Conservation (phyloP, 2,888 invertebrate species). For the Dynastes maya region DNA sequence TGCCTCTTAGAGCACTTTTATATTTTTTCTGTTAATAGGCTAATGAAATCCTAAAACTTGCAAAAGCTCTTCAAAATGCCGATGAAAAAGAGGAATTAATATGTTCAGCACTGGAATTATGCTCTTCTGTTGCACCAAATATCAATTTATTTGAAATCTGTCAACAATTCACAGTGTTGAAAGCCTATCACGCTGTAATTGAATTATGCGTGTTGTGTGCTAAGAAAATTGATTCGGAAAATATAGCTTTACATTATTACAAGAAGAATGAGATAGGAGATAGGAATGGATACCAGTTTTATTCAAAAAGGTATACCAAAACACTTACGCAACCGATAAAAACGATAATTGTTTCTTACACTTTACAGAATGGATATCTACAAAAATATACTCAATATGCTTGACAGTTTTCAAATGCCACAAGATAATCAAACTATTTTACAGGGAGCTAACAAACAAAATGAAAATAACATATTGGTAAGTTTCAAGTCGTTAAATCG, state of each 20-base stretch:
- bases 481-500: neutral
- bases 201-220: constrained; percentile 91
- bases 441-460: constrained; percentile 48
- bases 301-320: constrained; percentile 54
- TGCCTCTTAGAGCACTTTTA: too few relatives aligned
- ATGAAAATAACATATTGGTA: constrained; percentile 46
- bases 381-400: constrained; percentile 86
- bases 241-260: constrained; percentile 90
- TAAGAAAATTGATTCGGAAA: constrained; percentile 89
- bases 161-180: constrained; percentile 84
- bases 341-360: neutral
- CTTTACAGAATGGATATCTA: constrained; percentile 87
- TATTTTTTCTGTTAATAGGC: constrained; percentile 72
- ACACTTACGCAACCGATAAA: neutral
- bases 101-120: constrained; percentile 85
- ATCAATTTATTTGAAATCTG: constrained; percentile 89
- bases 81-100: constrained; percentile 86
- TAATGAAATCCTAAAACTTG: constrained; percentile 89
- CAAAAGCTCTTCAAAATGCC: constrained; percentile 81
- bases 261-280: constrained; percentile 87
- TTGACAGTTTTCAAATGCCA: constrained; percentile 80
- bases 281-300: constrained; percentile 85
- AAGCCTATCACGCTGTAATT: constrained; percentile 91
- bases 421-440: constrained; percentile 41
- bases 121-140: constrained; percentile 91